Evolutionary conservation across 2,113 vertebrate species (phyloP).

Genomic region (Gallinago paraguaiae): DNA sequence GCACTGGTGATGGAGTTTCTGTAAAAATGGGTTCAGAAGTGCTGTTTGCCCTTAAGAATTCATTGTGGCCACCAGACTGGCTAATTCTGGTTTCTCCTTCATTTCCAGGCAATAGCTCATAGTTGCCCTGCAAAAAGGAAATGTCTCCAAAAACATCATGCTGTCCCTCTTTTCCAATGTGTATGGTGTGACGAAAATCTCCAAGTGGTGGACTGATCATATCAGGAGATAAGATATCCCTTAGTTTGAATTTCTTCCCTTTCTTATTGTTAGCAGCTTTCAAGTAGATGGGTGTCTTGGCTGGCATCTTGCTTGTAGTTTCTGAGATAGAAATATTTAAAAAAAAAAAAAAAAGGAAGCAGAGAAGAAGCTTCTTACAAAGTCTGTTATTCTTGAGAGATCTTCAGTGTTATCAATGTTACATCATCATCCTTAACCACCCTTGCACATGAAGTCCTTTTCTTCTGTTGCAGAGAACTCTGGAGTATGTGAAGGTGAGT

Average conservation of each 20-base stretch:
- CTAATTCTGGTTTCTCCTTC: slow-evolving; percentile 75
- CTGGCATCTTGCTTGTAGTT: slow-evolving; percentile 84
- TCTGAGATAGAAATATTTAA: background rate
- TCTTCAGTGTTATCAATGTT: background rate
- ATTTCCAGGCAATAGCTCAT: slow-evolving; percentile 90
- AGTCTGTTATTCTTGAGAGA: background rate
- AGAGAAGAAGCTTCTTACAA: background rate
- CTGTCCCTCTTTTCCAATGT: slow-evolving; percentile 94
- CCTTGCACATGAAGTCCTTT: background rate
- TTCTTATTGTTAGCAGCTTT: slow-evolving; percentile 93
- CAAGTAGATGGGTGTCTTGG: slow-evolving; percentile 97
- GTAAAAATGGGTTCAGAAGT: slow-evolving; percentile 89
- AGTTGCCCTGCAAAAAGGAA: slow-evolving; percentile 97
- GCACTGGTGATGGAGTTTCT: slow-evolving; percentile 93
- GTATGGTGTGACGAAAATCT: slow-evolving; percentile 97
- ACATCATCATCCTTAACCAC: slow-evolving; percentile 27
- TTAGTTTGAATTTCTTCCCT: slow-evolving; percentile 95
- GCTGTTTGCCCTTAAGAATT: slow-evolving; percentile 92
- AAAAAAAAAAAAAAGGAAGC: background rate
- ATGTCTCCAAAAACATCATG: slow-evolving; percentile 96
- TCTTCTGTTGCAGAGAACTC: background rate
- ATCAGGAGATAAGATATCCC: slow-evolving; percentile 95
- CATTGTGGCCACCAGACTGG: slow-evolving; percentile 81
- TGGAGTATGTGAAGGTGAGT: background rate
- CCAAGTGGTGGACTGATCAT: slow-evolving; percentile 98